Evolutionary conservation across 2,797 vertebrate species (phyloP).

Genomic region (Sebastes wilsoni): DNA sequence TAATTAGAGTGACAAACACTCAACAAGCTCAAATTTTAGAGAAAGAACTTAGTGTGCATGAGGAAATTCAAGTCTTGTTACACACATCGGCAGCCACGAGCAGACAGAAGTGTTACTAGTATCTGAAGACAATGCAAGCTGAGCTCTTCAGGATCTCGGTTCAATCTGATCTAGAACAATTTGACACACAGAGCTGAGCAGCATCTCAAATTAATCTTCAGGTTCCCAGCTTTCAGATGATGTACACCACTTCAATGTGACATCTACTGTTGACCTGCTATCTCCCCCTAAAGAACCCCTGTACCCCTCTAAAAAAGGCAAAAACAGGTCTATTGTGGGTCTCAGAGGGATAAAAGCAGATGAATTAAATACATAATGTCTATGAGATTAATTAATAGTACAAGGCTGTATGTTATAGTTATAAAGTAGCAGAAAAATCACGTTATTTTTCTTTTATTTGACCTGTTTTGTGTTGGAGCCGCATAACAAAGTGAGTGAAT

Average conservation of each 20-base stretch:
- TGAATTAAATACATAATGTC: neutral
- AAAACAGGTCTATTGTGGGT: too few relatives aligned
- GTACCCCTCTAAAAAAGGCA: accelerated
- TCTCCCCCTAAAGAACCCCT: too few relatives aligned
- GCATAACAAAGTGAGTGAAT: neutral
- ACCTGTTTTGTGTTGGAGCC: neutral
- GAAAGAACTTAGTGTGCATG: neutral
- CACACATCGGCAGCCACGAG: accelerated
- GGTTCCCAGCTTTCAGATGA: too few relatives aligned
- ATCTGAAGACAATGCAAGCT: neutral
- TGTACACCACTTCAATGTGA: too few relatives aligned
- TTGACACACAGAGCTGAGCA: too few relatives aligned
- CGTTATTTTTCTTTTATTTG: neutral
- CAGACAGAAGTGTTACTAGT: neutral
- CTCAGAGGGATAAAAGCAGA: neutral
- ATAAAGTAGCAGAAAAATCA: neutral
- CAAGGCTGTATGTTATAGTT: neutral
- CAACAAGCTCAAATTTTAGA: neutral
- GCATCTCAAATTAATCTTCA: too few relatives aligned
- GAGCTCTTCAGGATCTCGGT: neutral
- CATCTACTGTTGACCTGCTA: too few relatives aligned
- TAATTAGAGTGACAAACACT: neutral
- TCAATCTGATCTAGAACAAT: neutral
- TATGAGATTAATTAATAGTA: neutral
- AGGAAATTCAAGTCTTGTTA: neutral